A percentile compares a stretch with the other conserved stretches of the same genome.
Conservation (phyloP, 2,113 vertebrate species). For the Jacana jacana region DNA sequence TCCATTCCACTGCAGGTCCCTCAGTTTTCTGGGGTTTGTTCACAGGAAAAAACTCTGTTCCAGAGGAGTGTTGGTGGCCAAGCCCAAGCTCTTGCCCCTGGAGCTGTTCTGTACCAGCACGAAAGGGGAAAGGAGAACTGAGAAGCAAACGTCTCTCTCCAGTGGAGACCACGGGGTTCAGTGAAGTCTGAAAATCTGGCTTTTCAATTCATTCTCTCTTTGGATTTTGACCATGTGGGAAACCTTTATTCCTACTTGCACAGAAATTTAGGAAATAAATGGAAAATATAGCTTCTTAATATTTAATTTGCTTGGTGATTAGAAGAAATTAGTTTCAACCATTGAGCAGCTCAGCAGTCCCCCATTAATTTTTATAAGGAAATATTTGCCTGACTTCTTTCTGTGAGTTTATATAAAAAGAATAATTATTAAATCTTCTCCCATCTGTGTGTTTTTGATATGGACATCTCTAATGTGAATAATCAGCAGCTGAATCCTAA, state of each 20-base stretch:
- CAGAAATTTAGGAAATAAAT: background rate
- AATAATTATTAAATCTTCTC: constrained; percentile 8
- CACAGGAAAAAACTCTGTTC: background rate
- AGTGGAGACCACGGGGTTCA: background rate
- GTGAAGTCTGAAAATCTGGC: background rate
- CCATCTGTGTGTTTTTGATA: background rate
- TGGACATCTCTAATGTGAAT: background rate
- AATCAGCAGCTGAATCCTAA: constrained; percentile 15
- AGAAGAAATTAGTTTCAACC: constrained; percentile 36
- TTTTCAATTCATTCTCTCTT: background rate
- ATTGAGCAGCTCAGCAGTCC: constrained; percentile 24
- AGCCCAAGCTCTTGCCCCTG: background rate
- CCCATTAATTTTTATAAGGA: constrained; percentile 30
- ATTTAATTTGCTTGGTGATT: constrained; percentile 41
- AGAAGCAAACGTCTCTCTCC: background rate
- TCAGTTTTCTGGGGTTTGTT: background rate
- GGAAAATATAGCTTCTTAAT: constrained; percentile 16
- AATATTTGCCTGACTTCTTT: constrained; percentile 24
- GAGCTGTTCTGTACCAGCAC: background rate
- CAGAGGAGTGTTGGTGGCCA: background rate
- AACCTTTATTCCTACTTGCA: background rate
- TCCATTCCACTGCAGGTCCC: background rate
- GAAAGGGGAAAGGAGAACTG: background rate
- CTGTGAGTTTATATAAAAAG: background rate
- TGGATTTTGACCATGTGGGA: background rate